phyloP scores from a whole-genome alignment of 2,888 invertebrate genomes.

The Mayetiola destructor region DNA sequence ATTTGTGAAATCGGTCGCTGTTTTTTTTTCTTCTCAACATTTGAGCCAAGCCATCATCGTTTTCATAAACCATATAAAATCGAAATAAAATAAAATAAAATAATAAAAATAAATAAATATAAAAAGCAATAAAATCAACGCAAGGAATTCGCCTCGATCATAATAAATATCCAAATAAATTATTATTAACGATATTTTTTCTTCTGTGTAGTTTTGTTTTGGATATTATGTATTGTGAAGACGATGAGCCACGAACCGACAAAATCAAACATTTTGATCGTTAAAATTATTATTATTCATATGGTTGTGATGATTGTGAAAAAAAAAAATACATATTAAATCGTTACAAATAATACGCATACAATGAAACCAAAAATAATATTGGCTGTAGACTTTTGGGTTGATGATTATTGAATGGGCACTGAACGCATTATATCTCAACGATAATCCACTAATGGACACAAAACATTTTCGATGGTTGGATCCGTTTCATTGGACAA shows the following conservation, averaged over 20 bases:
- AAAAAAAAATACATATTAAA: neutral
- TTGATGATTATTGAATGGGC: neutral
- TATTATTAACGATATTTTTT: neutral
- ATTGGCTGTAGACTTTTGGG: neutral
- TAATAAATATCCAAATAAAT: conserved; percentile 11
- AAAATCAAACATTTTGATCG: neutral
- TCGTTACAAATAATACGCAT: neutral
- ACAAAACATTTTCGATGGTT: too few relatives aligned
- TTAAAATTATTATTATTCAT: conserved; percentile 2
- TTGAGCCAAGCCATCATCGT: neutral
- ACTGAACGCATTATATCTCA: neutral
- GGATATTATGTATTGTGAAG: neutral
- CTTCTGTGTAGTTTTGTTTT: neutral
- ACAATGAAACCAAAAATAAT: neutral
- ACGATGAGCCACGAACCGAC: neutral
- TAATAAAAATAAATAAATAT: neutral
- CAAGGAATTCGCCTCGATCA: neutral
- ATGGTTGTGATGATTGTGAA: neutral
- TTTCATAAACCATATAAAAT: neutral
- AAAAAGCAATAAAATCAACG: conserved; percentile 5
- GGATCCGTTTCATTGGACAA: neutral
- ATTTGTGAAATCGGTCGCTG: neutral
- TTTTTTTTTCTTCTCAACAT: neutral
- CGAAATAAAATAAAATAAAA: neutral
- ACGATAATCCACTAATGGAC: neutral